A percentile compares a stretch with the other conserved stretches of the same genome.
Evolutionary conservation across 2,113 vertebrate genomes (phyloP).

Genomic region (Turnix velox): DNA sequence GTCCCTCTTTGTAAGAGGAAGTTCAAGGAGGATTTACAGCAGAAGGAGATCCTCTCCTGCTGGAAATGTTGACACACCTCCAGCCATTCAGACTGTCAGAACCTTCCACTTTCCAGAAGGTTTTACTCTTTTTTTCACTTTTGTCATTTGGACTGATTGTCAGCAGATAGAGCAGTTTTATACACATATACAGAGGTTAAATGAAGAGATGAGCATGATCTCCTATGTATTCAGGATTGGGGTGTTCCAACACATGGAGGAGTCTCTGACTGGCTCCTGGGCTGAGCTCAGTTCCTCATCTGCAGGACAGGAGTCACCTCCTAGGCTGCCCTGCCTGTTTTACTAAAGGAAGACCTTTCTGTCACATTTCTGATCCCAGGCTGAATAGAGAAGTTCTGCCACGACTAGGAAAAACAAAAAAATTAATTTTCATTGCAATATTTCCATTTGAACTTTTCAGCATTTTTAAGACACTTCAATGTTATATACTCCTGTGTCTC

Average conservation of each 20-base stretch:
- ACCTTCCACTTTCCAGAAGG: background rate
- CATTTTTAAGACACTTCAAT: too few relatives aligned
- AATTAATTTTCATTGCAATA: background rate
- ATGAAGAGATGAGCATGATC: background rate
- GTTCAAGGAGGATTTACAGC: background rate
- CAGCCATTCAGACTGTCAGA: background rate
- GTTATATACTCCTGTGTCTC: background rate
- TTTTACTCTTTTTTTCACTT: background rate
- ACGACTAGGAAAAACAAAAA: background rate
- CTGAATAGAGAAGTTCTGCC: background rate
- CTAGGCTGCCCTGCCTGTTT: background rate
- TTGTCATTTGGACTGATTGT: background rate
- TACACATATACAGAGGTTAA: background rate
- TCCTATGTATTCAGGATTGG: background rate
- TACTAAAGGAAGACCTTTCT: background rate
- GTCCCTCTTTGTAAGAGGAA: background rate
- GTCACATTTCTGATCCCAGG: background rate
- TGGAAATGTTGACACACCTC: background rate
- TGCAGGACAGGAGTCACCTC: background rate
- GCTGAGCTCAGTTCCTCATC: background rate
- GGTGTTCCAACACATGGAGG: background rate
- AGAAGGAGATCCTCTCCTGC: background rate
- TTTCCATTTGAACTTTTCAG: background rate
- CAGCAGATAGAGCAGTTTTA: background rate
- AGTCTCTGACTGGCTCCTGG: fast-evolving